phyloP scores from a whole-genome alignment of 2,888 invertebrate species.

The Drosophila meridionalis region DNA sequence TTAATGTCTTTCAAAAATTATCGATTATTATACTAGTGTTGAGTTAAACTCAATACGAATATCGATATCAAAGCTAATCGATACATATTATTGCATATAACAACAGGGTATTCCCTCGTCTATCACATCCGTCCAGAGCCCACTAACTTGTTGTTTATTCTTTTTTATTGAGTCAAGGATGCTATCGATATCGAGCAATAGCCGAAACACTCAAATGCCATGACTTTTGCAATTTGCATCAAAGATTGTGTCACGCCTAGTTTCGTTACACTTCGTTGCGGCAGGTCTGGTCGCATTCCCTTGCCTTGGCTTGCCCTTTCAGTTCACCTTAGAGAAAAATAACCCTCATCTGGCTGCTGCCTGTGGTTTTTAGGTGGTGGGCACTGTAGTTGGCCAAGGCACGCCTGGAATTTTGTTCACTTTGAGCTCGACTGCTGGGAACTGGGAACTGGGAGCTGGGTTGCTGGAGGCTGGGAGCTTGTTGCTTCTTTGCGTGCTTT shows the following conservation, averaged over 20 bases:
- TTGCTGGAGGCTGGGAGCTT: conserved; percentile 42
- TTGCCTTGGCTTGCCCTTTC: not conserved
- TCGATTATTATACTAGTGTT: not conserved
- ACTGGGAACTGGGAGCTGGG: conserved; percentile 4
- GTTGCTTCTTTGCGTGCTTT: conserved; percentile 64
- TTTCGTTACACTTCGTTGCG: conserved; percentile 63
- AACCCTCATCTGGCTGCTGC: not conserved
- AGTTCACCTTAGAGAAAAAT: conserved; percentile 1
- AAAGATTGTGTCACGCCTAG: conserved; percentile 75
- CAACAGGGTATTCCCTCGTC: not conserved
- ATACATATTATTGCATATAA: not conserved
- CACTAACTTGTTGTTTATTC: not conserved
- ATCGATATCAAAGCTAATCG: not conserved
- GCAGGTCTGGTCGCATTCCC: not conserved
- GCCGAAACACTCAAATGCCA: conserved; percentile 59
- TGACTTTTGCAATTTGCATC: conserved; percentile 76
- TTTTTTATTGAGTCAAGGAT: conserved; percentile 13
- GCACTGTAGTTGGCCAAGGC: conserved; percentile 36
- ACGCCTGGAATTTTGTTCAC: conserved; percentile 63
- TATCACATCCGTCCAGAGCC: not conserved
- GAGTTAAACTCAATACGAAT: not conserved
- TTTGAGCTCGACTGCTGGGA: conserved; percentile 45
- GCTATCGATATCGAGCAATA: conserved; percentile 38
- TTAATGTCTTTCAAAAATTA: not conserved
- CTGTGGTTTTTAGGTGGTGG: conserved; percentile 8